Conservation (phyloP, 2,113 vertebrate species). For the Cyrtonyx montezumae region DNA sequence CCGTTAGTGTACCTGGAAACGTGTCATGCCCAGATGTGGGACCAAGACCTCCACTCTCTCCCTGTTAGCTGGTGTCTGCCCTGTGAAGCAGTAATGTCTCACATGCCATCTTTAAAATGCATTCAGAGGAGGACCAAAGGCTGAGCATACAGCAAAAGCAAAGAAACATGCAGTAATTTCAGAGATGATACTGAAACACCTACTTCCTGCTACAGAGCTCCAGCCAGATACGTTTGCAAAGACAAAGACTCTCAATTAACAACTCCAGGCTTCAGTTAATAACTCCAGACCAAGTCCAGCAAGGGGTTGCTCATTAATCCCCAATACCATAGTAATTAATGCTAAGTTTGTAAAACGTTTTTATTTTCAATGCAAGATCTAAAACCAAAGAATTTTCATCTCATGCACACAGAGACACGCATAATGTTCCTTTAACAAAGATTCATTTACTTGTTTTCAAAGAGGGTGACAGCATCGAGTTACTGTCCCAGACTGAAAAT, state of each 20-base stretch:
- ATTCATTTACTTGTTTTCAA: neutral
- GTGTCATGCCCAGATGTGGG: neutral
- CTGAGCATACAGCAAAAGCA: fast-evolving
- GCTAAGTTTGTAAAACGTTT: slow-evolving; percentile 10
- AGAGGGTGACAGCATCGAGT: neutral
- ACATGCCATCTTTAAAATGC: neutral
- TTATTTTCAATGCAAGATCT: neutral
- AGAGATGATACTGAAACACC: neutral
- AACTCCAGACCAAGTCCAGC: neutral
- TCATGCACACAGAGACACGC: neutral
- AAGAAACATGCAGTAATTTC: neutral
- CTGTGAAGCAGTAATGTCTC: neutral
- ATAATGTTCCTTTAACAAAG: neutral
- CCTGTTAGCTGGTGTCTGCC: neutral
- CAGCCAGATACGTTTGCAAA: neutral
- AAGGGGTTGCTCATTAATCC: neutral
- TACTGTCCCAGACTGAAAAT: neutral
- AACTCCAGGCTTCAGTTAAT: neutral
- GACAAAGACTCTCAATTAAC: neutral
- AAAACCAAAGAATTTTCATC: neutral
- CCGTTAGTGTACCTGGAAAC: neutral
- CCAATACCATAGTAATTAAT: no score
- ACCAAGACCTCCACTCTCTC: neutral
- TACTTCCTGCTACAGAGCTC: neutral
- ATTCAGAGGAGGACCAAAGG: neutral